phyloP scores from a whole-genome alignment of 2,113 vertebrate genomes.

The Brienomyrus brachyistius region DNA sequence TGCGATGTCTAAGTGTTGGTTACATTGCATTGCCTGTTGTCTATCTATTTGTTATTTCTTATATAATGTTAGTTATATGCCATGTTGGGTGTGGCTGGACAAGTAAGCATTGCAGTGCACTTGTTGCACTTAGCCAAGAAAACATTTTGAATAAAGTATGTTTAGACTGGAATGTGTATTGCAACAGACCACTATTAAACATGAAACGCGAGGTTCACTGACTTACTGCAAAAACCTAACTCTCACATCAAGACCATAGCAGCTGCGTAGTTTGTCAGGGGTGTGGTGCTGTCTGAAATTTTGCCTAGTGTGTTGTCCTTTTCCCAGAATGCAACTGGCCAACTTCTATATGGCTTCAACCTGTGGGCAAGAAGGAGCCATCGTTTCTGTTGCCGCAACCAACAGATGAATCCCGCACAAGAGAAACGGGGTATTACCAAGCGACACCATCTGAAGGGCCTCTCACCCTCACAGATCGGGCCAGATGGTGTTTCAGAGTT shows the following conservation, averaged over 20 bases:
- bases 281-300: neutral
- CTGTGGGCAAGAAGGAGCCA: neutral
- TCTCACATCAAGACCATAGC: neutral
- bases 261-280: neutral
- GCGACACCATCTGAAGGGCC: neutral
- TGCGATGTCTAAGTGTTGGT: neutral
- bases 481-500: neutral
- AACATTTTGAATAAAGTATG: neutral
- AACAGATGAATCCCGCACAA: neutral
- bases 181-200: neutral
- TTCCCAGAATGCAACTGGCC: neutral
- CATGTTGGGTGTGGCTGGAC: neutral
- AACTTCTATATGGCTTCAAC: neutral
- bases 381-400: neutral
- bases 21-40: neutral
- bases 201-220: neutral
- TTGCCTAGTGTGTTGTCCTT: neutral
- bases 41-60: neutral
- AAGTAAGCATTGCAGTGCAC: neutral
- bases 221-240: neutral
- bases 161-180: neutral
- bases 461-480: neutral
- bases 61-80: neutral
- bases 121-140: neutral
- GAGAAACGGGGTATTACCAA: no score